Evolutionary conservation across 2,888 invertebrate species (phyloP).

Genomic region (Drosophila kanekoi): DNA sequence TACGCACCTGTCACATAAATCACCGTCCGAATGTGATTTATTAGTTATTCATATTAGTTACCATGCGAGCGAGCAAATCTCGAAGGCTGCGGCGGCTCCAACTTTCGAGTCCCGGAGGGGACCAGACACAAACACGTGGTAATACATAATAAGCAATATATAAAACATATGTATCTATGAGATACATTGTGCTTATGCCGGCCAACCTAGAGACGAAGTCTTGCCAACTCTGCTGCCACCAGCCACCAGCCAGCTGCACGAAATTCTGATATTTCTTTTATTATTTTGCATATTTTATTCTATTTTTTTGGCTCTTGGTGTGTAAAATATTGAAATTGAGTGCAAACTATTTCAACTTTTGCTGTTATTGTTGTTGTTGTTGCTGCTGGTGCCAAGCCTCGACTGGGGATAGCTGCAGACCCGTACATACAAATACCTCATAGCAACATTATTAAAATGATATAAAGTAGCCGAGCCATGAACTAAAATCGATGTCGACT

Average conservation of each 20-base stretch:
- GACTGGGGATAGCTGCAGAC: slow-evolving; percentile 30
- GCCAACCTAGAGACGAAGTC: slow-evolving; percentile 31
- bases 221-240: slow-evolving; percentile 44
- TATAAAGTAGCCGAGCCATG: slow-evolving; percentile 71
- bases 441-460: slow-evolving; percentile 76
- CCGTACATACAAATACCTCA: slow-evolving; percentile 44
- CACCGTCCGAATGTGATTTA: slow-evolving; percentile 74
- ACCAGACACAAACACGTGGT: slow-evolving; percentile 59
- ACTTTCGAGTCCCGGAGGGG: slow-evolving; percentile 50
- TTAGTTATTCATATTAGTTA: slow-evolving; percentile 80
- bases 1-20: slow-evolving; percentile 79
- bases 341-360: slow-evolving; percentile 76
- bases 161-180: slow-evolving; percentile 74
- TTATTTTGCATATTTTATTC: slow-evolving; percentile 21
- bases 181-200: slow-evolving; percentile 37
- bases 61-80: slow-evolving; percentile 44
- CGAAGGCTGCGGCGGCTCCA: slow-evolving; percentile 34
- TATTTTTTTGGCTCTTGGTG: slow-evolving; percentile 32
- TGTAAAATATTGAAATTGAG: slow-evolving; percentile 80
- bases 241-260: slow-evolving; percentile 49
- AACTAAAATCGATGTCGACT: slow-evolving; percentile 49
- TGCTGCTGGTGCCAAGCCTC: slow-evolving; percentile 24
- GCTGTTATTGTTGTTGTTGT: slow-evolving; percentile 1
- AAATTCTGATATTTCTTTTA: slow-evolving; percentile 35
- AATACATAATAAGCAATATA: slow-evolving; percentile 77